Evolutionary conservation across 2,888 invertebrate genomes (phyloP).

Genomic region (Bellardia pandia): DNA sequence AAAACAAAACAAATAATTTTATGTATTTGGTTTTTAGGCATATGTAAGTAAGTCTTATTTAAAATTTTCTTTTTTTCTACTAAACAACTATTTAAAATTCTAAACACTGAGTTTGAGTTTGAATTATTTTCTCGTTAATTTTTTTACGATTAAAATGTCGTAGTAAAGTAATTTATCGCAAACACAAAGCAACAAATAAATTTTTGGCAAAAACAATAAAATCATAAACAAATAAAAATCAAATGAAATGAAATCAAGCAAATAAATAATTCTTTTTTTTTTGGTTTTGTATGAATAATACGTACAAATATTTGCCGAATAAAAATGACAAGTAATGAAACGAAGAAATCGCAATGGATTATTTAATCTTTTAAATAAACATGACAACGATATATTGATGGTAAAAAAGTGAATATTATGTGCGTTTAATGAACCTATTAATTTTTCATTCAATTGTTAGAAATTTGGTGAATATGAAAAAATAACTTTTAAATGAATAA

Average conservation of each 20-base stretch:
- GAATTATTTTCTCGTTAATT: conserved; percentile 28
- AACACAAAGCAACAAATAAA: conserved; percentile 3
- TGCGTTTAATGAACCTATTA: neutral
- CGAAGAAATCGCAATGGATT: neutral
- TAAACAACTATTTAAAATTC: conserved; percentile 29
- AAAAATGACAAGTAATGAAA: conserved; percentile 20
- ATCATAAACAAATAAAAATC: neutral
- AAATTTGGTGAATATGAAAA: too few species aligned
- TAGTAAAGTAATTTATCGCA: conserved; percentile 30
- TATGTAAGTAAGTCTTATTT: neutral
- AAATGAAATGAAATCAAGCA: neutral
- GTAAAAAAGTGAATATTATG: neutral
- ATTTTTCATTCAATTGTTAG: neutral
- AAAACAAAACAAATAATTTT: conserved; percentile 6
- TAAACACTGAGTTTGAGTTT: conserved; percentile 9
- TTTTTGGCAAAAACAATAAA: conserved; percentile 17
- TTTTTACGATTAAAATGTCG: conserved; percentile 28
- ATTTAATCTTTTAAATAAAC: conserved; percentile 30
- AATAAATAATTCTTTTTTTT: neutral
- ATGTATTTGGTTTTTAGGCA: neutral
- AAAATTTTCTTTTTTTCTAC: conserved; percentile 4
- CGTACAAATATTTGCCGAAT: neutral
- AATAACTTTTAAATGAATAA: too few species aligned
- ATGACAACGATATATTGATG: conserved; percentile 15
- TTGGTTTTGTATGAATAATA: too few species aligned